Evolutionary conservation across 2,888 invertebrate genomes (phyloP).

Genomic region (Abscondita cerata): DNA sequence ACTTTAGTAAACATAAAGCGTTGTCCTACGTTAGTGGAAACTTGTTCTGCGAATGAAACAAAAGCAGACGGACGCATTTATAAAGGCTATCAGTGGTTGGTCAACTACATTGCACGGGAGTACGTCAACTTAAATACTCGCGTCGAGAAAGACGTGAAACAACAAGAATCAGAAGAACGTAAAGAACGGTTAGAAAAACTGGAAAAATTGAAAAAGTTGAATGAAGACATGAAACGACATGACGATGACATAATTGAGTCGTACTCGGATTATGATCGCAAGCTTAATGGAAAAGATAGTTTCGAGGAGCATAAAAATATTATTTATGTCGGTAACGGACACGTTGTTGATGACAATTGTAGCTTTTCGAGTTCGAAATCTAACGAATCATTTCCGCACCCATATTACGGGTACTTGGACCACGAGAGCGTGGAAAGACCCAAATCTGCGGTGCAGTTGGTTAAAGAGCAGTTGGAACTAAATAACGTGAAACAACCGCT

Average conservation of each 20-base stretch:
- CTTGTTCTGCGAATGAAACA: slow-evolving; percentile 65
- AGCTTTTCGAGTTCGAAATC: slow-evolving; percentile 36
- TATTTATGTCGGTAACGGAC: slow-evolving; percentile 14
- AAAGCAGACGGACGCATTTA: slow-evolving; percentile 72
- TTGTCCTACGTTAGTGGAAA: slow-evolving; percentile 83
- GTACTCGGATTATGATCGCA: slow-evolving; percentile 52
- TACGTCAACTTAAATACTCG: slow-evolving; percentile 70
- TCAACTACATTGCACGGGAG: slow-evolving; percentile 71
- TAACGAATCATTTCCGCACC: slow-evolving; percentile 48
- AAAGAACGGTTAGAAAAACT: slow-evolving; percentile 55
- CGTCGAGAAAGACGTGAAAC: slow-evolving; percentile 67
- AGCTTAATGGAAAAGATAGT: slow-evolving; percentile 43
- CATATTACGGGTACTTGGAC: slow-evolving; percentile 42
- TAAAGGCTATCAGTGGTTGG: slow-evolving; percentile 74
- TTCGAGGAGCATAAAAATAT: slow-evolving; percentile 14
- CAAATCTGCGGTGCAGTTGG: slow-evolving; percentile 55
- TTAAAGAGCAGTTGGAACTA: slow-evolving; percentile 53
- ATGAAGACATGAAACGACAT: slow-evolving; percentile 37
- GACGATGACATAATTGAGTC: slow-evolving; percentile 52
- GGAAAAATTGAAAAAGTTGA: slow-evolving; percentile 44
- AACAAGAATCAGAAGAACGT: slow-evolving; percentile 64
- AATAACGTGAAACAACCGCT: slow-evolving; percentile 33
- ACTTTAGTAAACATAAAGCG: slow-evolving; percentile 75
- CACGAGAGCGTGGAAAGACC: slow-evolving; percentile 44
- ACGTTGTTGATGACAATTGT: slow-evolving; percentile 6